Evolutionary conservation across 2,888 invertebrate species (phyloP).

Genomic region (Oligia fasciuncula): DNA sequence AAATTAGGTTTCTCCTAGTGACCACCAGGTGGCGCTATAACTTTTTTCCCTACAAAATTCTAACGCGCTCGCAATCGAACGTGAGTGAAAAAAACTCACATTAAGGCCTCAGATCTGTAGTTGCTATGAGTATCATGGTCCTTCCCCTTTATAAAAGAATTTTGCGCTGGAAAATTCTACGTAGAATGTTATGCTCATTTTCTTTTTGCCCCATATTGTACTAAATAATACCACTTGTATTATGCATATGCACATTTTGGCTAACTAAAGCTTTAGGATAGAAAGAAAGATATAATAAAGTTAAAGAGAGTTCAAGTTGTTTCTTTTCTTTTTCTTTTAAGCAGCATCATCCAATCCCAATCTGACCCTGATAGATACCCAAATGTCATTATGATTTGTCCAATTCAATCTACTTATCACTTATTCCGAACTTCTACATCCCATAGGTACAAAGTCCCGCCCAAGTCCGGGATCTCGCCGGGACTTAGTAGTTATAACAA

Average conservation of each 20-base stretch:
- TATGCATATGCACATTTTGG: neutral
- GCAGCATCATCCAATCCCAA: slow-evolving; percentile 18
- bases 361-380: slow-evolving; percentile 12
- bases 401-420: slow-evolving; percentile 65
- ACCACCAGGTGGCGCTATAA: no score
- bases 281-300: no score
- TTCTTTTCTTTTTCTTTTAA: no score
- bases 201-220: neutral
- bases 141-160: neutral
- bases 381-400: slow-evolving; percentile 50
- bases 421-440: slow-evolving; percentile 67
- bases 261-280: slow-evolving; percentile 20
- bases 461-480: slow-evolving; percentile 73
- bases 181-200: neutral
- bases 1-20: no score
- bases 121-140: neutral
- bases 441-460: slow-evolving; percentile 59
- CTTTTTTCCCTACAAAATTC: no score
- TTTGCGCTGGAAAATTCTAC: neutral
- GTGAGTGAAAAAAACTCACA: no score
- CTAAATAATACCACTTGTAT: neutral
- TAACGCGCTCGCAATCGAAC: no score
- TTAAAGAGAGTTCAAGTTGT: no score
- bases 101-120: neutral
- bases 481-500: slow-evolving; percentile 84